Evolutionary conservation across 2,797 vertebrate genomes (phyloP).

Genomic region (Pyrocephalus nanus): DNA sequence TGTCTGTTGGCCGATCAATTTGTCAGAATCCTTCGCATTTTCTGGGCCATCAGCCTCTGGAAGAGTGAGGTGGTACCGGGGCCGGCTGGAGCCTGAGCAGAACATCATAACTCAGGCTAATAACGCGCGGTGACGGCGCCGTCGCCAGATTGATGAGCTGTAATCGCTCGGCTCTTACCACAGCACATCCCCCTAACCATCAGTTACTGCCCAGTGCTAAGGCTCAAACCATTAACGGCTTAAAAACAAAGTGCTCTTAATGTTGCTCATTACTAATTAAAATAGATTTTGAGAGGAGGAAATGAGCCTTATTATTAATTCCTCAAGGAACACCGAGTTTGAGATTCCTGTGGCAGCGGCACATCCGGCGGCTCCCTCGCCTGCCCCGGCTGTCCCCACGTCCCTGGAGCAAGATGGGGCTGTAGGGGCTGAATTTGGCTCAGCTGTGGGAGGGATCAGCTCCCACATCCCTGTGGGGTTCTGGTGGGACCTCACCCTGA

Average conservation of each 20-base stretch:
- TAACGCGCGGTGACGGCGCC: neutral
- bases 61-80: neutral
- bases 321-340: neutral
- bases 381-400: neutral
- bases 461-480: neutral
- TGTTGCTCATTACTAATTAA: conserved; percentile 34
- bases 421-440: neutral
- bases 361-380: neutral
- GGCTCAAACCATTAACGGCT: conserved; percentile 12
- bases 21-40: neutral
- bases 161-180: neutral
- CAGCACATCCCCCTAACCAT: neutral
- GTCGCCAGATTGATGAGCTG: neutral
- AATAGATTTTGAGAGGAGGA: conserved; percentile 14
- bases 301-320: conserved; percentile 46
- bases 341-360: neutral
- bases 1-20: neutral
- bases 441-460: neutral
- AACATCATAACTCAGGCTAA: neutral
- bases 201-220: neutral
- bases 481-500: neutral
- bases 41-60: neutral
- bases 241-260: conserved; percentile 26
- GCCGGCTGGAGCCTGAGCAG: neutral
- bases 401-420: neutral